Evolutionary conservation across 2,888 invertebrate genomes (phyloP).

Genomic region (Cantharis nigra): DNA sequence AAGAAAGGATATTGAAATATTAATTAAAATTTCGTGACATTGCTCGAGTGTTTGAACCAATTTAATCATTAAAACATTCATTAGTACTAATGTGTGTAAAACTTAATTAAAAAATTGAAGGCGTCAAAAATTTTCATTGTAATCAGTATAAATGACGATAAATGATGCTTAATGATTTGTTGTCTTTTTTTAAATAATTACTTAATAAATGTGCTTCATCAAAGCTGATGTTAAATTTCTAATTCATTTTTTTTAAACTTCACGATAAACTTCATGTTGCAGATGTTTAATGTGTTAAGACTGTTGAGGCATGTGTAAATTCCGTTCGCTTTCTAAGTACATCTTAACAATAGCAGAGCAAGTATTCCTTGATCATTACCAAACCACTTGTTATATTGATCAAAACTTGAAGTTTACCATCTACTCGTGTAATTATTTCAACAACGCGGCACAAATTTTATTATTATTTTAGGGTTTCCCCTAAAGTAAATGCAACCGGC

Average conservation of each 20-base stretch:
- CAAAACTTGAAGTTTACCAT: conserved; percentile 25
- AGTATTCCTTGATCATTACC: conserved; percentile 30
- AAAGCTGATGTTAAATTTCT: not conserved
- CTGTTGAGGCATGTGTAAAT: conserved; percentile 27
- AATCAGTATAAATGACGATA: not conserved
- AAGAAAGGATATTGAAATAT: not conserved
- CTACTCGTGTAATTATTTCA: conserved; percentile 35
- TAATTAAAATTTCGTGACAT: not conserved
- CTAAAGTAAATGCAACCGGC: not conserved
- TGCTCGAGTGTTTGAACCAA: not conserved
- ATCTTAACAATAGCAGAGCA: conserved; percentile 27
- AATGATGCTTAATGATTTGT: not conserved
- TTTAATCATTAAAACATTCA: not conserved
- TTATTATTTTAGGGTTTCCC: conserved; percentile 20
- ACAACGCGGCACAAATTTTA: conserved; percentile 40
- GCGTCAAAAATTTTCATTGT: not conserved
- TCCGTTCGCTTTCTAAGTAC: conserved; percentile 29
- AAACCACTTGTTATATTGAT: conserved; percentile 32
- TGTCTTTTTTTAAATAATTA: not conserved
- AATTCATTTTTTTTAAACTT: not conserved
- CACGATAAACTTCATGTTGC: conserved; percentile 6
- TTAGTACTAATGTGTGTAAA: not conserved
- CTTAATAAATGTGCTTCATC: not conserved
- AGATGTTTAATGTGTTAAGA: conserved; percentile 23
- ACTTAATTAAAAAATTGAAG: not conserved